Percentiles rank a stretch among this genome's conserved stretches.
Conservation (phyloP, 2,113 vertebrate species). For the Cyprinodon variegatus region DNA sequence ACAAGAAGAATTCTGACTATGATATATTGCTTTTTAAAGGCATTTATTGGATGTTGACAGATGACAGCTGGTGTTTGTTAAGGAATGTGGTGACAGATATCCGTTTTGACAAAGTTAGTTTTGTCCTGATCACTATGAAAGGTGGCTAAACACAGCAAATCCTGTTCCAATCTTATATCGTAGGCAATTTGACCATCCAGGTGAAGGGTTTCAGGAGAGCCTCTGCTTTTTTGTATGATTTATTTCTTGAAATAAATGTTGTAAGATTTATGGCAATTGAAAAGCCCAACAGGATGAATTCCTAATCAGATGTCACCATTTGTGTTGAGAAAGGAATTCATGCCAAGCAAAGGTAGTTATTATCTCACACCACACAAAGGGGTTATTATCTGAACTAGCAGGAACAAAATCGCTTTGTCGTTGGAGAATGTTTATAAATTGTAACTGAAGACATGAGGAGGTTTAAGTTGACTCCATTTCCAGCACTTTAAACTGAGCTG, state of each 20-base stretch:
- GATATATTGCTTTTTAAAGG: not conserved
- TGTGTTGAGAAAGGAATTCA: not conserved
- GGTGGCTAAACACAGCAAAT: conserved; percentile 15
- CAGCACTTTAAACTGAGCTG: not conserved
- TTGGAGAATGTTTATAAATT: not conserved
- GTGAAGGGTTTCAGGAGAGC: conserved; percentile 4
- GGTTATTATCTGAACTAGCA: not conserved
- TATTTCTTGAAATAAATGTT: not conserved
- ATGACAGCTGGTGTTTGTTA: conserved; percentile 7
- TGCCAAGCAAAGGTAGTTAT: not conserved
- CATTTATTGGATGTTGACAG: not conserved
- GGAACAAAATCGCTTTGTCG: not conserved
- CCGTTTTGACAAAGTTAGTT: conserved; percentile 9
- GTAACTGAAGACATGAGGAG: not conserved
- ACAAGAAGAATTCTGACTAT: not conserved
- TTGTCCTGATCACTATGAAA: conserved; percentile 3
- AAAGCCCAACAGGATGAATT: not conserved
- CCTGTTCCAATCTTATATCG: conserved; percentile 25
- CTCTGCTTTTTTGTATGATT: not conserved
- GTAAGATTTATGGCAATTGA: not conserved
- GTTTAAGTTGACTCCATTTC: not conserved
- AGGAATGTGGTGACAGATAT: conserved; percentile 2
- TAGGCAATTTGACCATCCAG: conserved; percentile 16
- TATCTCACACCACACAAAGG: conserved; percentile 1
- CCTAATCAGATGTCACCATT: not conserved